Base-by-base conservation (phyloP, 1,140 invertebrate genomes). In the Drosophila persimilis region DNA sequence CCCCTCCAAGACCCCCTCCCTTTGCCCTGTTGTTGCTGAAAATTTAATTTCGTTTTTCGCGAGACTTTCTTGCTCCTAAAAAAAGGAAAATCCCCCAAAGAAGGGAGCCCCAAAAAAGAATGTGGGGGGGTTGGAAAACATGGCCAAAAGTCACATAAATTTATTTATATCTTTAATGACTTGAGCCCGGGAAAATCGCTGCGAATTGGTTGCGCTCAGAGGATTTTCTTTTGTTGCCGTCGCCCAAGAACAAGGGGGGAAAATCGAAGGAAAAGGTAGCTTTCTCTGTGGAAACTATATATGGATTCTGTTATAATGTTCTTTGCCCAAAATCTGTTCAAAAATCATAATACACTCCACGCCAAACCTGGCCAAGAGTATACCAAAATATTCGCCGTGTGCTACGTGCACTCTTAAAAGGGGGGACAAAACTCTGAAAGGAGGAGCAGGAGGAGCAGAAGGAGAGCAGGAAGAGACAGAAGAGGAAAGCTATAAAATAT, bases 141-240 rank as follows among this genome's bases (percentile, higher is more conserved):
- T 63, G 41, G 73, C 73, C 67, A 77, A 83, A 81, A 90, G 80
- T 84, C 89, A 90, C 84, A 90, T 90, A 78, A 90, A 90, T 90
- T 90, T 90, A 90, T 90, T 85, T 90, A 90, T 90, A 73, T 72
- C 77, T 84, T 89, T 90, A 90, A 90, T 90, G 89, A 90, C 80
- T 90, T 84, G 73, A 90, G 81, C 81, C 77, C 65, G 73, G 77
- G 77, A 74, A 39, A 86, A 81, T 86, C 73, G 69, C 73, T 65
- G 83, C 52, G 81, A 88, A 86, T 88, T 85, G 81, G 66, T 55
- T 66, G 57, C 50, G 74, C 65, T 78, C 58, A 62, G 59, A 50
- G 62, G 64, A 67, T 69, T 69, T 72, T 46, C 17, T 53, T 39
- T 8, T 70, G 57, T n/a, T 57, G 22, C 31, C 76, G 13, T 51